Base-by-base conservation (phyloP, 2,888 invertebrate genomes). In the Arge pagana region DNA sequence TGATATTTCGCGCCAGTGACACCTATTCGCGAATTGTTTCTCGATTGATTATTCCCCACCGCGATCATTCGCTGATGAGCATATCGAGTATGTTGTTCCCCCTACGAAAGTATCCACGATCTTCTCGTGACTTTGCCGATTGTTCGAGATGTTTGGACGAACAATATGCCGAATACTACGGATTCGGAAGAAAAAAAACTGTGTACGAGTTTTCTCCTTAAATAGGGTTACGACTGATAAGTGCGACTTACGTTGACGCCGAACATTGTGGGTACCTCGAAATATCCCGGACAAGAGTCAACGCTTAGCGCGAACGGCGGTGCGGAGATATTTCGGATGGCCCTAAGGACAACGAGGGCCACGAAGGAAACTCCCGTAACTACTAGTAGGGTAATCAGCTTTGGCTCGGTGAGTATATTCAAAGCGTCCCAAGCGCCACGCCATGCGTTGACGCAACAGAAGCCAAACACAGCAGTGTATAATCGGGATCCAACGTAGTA, bases 391-490 rank as follows among this genome's bases (percentile, higher is more conserved):
- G 85, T 82, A 53, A 77, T 79, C 62, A 79, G 79, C 33, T 84
- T 85, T 48, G 66, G 63, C 40, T 80, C 80, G 28, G 88, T 87
- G 65, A 87, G 85, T 70, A 85, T 79, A 70, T 92, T 91, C 65
- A 92, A 80, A 41, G 85, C 78, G 62, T 82, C 81, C 93, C 93
- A 94, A 36, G 88, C 85, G 1, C 93, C 93, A 6, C 93, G 82
- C 93, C 93, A 94, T 54, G 89, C 89, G 68, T 90, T 92, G 35
- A 93, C 91, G 74, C 92, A 92, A 56, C 88, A 86, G 63, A 89
- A 83, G 6, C 87, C 90, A 68, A 88, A 92, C 59, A 86, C 71
- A 55, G 82, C 81, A 13, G 93, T 92, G 73, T 91, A 93, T 21
- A 86, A 59, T 50, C 93, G 79, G 57, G 91, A 90, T 50, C 82